Evolutionary conservation across 2,797 vertebrate species (phyloP).

Genomic region (Spatula clypeata): DNA sequence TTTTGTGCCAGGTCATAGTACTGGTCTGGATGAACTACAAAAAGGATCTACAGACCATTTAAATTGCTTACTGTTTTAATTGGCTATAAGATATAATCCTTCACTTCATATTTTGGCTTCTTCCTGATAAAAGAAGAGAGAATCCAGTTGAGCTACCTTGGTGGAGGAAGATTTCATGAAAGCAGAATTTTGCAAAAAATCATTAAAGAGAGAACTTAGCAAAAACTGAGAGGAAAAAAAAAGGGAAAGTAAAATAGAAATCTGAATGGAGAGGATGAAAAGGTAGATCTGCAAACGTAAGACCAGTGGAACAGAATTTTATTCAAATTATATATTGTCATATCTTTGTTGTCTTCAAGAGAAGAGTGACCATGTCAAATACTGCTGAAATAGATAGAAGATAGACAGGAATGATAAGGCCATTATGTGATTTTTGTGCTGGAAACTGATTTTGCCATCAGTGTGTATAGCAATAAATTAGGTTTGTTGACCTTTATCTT

Average conservation of each 20-base stretch:
- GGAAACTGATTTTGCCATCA: not conserved
- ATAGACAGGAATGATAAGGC: not conserved
- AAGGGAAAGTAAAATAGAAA: not conserved
- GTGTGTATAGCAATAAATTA: not conserved
- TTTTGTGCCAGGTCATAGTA: not conserved
- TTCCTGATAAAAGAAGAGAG: not conserved
- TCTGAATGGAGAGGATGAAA: not conserved
- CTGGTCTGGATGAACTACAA: not conserved
- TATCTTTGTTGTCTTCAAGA: not conserved
- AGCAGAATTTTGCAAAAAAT: not conserved
- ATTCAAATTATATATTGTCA: accelerated
- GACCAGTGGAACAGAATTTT: not conserved
- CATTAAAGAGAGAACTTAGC: not conserved
- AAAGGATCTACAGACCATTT: not conserved
- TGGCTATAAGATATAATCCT: not conserved
- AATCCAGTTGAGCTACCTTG: not conserved
- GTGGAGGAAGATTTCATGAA: not conserved
- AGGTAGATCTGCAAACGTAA: not conserved
- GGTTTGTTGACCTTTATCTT: not conserved
- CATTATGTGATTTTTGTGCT: not conserved
- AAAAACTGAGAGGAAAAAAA: not conserved
- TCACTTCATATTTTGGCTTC: not conserved
- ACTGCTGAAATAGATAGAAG: not conserved
- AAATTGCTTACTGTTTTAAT: not conserved
- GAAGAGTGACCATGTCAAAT: not conserved